Percentiles rank a stretch among this genome's conserved stretches.
These are phyloP conservation scores for Musca domestica DNA, from an alignment of 1,140 invertebrate species.

Conservation along the genomic window DNA sequence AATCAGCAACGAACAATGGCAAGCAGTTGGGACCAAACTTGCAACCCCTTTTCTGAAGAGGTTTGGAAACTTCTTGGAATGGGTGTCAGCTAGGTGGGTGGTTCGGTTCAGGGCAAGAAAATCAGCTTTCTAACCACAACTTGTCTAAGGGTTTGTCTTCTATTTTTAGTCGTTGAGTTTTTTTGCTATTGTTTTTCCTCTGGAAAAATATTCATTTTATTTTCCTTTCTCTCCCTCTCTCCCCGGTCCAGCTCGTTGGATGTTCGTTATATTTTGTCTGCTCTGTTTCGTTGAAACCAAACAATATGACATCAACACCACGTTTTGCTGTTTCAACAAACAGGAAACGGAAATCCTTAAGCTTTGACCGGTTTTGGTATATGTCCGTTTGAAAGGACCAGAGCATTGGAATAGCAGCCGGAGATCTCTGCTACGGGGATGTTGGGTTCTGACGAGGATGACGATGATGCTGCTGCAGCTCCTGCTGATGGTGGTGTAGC, in stretches of 20 bases:
- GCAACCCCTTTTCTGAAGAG: too few relatives aligned
- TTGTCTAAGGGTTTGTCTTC: constrained; percentile 23
- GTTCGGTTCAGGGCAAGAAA: not conserved
- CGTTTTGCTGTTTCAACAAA: constrained; percentile 4
- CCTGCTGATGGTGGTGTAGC: not conserved
- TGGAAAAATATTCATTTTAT: too few relatives aligned
- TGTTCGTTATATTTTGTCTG: constrained; percentile 1
- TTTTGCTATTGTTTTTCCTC: not conserved
- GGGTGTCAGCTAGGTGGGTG: too few relatives aligned
- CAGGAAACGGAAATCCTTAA: constrained; percentile 20
- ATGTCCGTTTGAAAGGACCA: not conserved
- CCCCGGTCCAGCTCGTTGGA: too few relatives aligned
- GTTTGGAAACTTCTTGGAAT: too few relatives aligned
- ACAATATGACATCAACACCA: not conserved
- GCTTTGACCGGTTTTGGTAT: not conserved
- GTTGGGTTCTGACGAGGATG: too few relatives aligned
- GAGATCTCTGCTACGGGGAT: not conserved
- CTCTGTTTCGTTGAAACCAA: not conserved
- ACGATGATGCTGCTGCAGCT: too few relatives aligned
- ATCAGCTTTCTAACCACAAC: constrained; percentile 13
- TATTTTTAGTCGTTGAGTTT: not conserved
- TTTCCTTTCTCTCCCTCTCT: too few relatives aligned
- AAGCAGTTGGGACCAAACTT: too few relatives aligned
- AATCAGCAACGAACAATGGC: too few relatives aligned
- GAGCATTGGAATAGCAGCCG: not conserved